These are phyloP conservation scores for Aplochiton taeniatus DNA, from an alignment of 2,797 vertebrate genomes.

Conservation along the genomic window DNA sequence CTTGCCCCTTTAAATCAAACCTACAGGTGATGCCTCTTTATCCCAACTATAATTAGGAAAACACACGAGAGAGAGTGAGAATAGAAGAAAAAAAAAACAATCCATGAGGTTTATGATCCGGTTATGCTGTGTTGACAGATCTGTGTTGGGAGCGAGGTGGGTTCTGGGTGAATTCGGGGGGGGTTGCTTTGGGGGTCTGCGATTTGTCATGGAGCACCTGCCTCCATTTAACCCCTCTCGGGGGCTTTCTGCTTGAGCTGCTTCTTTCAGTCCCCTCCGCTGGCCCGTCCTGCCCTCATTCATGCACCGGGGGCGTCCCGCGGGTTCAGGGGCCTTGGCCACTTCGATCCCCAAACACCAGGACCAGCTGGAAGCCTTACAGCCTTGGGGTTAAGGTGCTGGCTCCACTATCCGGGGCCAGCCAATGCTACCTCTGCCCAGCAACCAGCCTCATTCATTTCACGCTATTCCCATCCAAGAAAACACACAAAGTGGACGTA, in stretches of 20 bases:
- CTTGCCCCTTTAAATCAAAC: conserved; percentile 53
- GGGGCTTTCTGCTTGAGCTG: conserved; percentile 84
- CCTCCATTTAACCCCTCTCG: conserved; percentile 81
- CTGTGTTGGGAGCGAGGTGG: conserved; percentile 27
- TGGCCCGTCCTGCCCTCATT: conserved; percentile 53
- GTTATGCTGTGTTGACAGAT: conserved; percentile 40
- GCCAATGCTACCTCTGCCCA: background rate
- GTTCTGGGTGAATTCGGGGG: conserved; percentile 1
- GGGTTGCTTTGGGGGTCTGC: conserved; percentile 58
- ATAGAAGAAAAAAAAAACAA: conserved; percentile 2
- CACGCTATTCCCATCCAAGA: background rate
- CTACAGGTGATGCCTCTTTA: conserved; percentile 66
- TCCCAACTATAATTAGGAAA: conserved; percentile 52
- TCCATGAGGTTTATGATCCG: no score
- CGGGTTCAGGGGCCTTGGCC: conserved; percentile 52
- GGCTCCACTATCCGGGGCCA: conserved; percentile 42
- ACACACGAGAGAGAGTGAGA: conserved; percentile 51
- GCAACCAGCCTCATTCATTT: conserved; percentile 6
- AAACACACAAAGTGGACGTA: background rate
- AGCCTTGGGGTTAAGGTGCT: conserved; percentile 54
- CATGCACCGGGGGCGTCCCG: conserved; percentile 51
- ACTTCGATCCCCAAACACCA: conserved; percentile 61
- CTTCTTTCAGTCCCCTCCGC: conserved; percentile 75
- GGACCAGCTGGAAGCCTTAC: conserved; percentile 58
- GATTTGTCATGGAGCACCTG: conserved; percentile 77